Conservation (phyloP, 2,797 vertebrate species). For the Capromys pilorides region DNA sequence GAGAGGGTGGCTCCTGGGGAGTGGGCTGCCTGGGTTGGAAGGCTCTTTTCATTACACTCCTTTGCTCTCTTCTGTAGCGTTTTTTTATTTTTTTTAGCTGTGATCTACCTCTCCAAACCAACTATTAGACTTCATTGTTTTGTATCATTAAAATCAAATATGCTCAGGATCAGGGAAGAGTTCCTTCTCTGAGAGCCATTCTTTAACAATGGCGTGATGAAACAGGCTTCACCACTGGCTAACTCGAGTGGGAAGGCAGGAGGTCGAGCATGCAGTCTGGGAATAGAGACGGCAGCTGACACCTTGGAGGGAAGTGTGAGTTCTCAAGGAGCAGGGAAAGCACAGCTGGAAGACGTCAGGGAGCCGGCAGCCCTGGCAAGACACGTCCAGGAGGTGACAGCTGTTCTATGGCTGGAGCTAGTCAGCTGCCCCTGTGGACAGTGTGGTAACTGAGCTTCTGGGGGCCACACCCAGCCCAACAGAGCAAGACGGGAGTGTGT, state of each 20-base stretch:
- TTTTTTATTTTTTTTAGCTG: not conserved
- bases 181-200: not conserved
- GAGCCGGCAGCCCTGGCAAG: not conserved
- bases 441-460: not conserved
- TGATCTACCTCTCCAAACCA: constrained; percentile 30
- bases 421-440: not conserved
- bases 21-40: not conserved
- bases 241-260: not conserved
- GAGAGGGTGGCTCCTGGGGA: not conserved
- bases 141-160: constrained; percentile 59
- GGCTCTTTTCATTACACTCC: not conserved
- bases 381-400: not conserved
- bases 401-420: constrained; percentile 16
- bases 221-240: constrained; percentile 51
- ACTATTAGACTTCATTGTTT: constrained; percentile 51
- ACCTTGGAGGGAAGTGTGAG: not conserved
- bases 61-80: not conserved
- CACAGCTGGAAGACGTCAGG: constrained; percentile 39
- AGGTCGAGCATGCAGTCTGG: constrained; percentile 21
- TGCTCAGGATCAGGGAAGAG: constrained; percentile 3
- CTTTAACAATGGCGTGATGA: constrained; percentile 36
- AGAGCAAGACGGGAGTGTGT: not conserved
- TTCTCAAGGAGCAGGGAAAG: constrained; percentile 30
- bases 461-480: not conserved
- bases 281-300: constrained; percentile 28